These are phyloP conservation scores for Delphinus delphis DNA, from an alignment of 2,113 vertebrate genomes.

Conservation along the genomic window DNA sequence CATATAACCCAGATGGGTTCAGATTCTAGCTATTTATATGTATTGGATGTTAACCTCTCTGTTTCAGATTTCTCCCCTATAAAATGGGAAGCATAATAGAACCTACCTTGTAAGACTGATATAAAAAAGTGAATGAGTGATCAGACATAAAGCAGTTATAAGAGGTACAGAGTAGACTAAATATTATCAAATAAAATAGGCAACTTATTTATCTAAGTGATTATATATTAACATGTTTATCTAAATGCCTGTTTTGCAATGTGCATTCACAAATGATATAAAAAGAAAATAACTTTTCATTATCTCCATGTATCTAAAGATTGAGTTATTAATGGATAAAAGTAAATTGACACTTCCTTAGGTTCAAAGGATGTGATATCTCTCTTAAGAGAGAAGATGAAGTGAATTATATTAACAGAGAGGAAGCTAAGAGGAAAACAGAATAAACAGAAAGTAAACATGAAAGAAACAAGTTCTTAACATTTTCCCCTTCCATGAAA, in stretches of 20 bases:
- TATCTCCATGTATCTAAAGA: background rate
- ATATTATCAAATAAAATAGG: background rate
- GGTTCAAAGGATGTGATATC: constrained; percentile 39
- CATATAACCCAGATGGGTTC: accelerated
- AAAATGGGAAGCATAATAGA: background rate
- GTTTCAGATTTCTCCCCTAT: background rate
- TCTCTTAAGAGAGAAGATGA: constrained; percentile 36
- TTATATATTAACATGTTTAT: background rate
- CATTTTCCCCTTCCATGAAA: background rate
- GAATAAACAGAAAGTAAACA: constrained; percentile 41
- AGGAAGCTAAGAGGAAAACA: background rate
- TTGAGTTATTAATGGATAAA: background rate
- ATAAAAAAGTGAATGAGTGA: background rate
- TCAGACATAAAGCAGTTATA: background rate
- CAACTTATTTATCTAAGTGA: background rate
- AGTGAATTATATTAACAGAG: background rate
- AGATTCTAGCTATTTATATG: background rate
- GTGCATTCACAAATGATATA: background rate
- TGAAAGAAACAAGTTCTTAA: constrained; percentile 6
- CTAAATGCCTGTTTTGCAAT: background rate
- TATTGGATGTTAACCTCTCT: background rate
- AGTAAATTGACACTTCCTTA: constrained; percentile 41
- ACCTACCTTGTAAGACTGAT: background rate
- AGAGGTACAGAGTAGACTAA: background rate
- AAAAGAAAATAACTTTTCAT: background rate